Percentiles rank a stretch among this genome's conserved stretches.
phyloP scores from a whole-genome alignment of 2,888 invertebrate genomes.

The Masnerella sp. region DNA sequence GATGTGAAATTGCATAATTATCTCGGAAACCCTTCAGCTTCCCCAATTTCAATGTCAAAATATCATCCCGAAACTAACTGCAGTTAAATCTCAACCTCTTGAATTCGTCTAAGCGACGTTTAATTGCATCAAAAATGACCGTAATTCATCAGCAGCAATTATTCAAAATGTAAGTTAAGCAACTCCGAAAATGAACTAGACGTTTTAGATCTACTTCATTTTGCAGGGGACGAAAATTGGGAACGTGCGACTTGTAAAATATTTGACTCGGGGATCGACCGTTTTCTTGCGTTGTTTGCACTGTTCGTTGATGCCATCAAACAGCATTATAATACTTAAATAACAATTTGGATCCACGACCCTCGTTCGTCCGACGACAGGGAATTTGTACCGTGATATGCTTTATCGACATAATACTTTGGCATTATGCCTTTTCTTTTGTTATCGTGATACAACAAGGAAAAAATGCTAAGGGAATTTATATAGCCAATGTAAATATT shows the following conservation, averaged over 20 bases:
- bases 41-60: constrained; percentile 14
- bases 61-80: constrained; percentile 6
- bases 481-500: too few species aligned
- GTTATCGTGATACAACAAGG: constrained; percentile 1
- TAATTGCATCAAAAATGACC: constrained; percentile 8
- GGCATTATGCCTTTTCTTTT: constrained; percentile 14
- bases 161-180: constrained; percentile 3
- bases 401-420: constrained; percentile 10
- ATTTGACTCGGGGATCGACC: constrained; percentile 5
- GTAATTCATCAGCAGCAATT: neutral
- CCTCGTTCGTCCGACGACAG: neutral
- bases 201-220: neutral
- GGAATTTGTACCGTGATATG: constrained; percentile 29
- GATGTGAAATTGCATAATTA: too few species aligned
- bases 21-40: too few species aligned
- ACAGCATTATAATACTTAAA: constrained; percentile 32
- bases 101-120: constrained; percentile 3
- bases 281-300: neutral
- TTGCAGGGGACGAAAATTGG: neutral
- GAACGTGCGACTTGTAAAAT: neutral
- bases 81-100: constrained; percentile 3
- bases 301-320: constrained; percentile 16
- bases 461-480: neutral
- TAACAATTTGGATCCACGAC: constrained; percentile 25
- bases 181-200: neutral